Percentiles rank a stretch among this genome's conserved stretches.
These are phyloP conservation scores for Chrysochloris asiatica DNA, from an alignment of 2,113 vertebrate species.

Conservation along the genomic window DNA sequence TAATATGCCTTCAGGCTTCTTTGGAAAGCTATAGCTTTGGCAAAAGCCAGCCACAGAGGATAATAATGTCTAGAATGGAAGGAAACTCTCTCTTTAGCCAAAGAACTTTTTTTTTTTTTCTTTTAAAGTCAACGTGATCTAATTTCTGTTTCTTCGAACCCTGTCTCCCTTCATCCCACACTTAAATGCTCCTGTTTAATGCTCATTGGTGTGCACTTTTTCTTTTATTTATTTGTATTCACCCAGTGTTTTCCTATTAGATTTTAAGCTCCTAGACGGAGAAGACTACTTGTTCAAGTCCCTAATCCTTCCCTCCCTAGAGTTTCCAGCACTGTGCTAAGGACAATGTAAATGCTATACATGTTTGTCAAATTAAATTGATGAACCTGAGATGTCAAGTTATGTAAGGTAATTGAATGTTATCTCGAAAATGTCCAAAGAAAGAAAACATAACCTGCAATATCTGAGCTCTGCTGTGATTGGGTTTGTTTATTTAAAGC, in stretches of 20 bases:
- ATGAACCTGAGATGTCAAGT: background rate
- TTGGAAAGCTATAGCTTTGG: constrained; percentile 42
- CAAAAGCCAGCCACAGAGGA: background rate
- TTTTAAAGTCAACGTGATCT: background rate
- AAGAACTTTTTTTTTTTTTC: background rate
- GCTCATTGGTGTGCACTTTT: background rate
- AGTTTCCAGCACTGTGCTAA: background rate
- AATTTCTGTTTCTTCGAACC: background rate
- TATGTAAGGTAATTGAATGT: constrained; percentile 12
- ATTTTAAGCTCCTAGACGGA: background rate
- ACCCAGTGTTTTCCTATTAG: too few relatives aligned
- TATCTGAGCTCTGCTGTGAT: background rate
- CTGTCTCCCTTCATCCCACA: background rate
- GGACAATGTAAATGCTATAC: background rate
- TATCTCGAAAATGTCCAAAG: constrained; percentile 3
- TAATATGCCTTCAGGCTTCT: constrained; percentile 52
- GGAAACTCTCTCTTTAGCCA: background rate
- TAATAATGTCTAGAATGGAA: constrained; percentile 41
- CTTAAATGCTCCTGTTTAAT: background rate
- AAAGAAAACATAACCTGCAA: background rate
- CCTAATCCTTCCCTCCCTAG: background rate
- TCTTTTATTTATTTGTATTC: background rate
- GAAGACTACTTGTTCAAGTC: background rate
- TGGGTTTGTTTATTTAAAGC: constrained; percentile 1
- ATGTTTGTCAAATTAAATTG: background rate